phyloP scores from a whole-genome alignment of 2,797 vertebrate species.

The Acanthurus tractus region DNA sequence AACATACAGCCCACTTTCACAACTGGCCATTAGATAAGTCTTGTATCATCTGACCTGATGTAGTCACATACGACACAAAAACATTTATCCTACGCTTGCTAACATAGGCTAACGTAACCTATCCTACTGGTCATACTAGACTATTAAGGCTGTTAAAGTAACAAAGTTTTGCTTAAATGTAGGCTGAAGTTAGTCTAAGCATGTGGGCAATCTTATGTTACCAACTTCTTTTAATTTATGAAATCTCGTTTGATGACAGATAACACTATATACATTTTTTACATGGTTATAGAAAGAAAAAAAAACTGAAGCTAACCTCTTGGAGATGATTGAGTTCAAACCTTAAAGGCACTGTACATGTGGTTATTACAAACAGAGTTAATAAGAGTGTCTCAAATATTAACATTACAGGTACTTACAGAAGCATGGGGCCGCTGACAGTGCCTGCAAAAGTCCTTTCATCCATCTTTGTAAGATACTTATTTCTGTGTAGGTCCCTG shows the following conservation, averaged over 20 bases:
- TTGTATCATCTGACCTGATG: not conserved
- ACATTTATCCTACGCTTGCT: no score
- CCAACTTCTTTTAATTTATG: not conserved
- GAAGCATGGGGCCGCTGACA: slow-evolving; percentile 90
- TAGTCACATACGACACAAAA: not conserved
- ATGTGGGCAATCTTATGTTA: not conserved
- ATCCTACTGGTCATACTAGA: not conserved
- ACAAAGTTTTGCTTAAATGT: not conserved
- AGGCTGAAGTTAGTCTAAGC: not conserved
- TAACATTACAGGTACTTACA: slow-evolving; percentile 88
- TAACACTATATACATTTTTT: not conserved
- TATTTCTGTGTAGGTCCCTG: slow-evolving; percentile 96
- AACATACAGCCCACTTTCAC: no score
- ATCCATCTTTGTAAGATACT: slow-evolving; percentile 88
- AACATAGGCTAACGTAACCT: no score
- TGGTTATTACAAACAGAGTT: not conserved
- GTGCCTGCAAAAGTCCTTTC: slow-evolving; percentile 91
- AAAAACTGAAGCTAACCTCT: not conserved
- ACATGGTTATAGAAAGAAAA: not conserved
- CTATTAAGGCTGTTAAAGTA: not conserved
- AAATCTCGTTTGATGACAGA: not conserved
- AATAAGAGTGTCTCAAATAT: slow-evolving; percentile 7
- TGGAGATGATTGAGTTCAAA: not conserved
- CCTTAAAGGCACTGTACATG: not conserved
- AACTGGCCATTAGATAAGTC: no score